A percentile compares a stretch with the other conserved stretches of the same genome.
Evolutionary conservation across 2,113 vertebrate species (phyloP).

Genomic region (human): DNA sequence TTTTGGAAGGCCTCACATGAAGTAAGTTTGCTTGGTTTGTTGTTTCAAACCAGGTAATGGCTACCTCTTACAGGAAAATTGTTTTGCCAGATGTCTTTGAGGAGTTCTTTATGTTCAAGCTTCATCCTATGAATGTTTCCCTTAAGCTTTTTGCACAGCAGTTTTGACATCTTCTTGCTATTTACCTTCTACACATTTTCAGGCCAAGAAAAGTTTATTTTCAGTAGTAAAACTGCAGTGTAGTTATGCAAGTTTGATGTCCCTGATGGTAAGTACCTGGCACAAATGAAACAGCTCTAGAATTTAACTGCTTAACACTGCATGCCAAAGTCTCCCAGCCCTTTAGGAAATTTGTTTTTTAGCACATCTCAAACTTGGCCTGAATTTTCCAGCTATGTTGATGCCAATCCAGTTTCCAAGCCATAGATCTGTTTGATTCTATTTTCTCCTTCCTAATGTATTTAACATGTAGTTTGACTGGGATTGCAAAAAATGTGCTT

Average conservation of each 20-base stretch:
- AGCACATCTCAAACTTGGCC: slow-evolving; percentile 53
- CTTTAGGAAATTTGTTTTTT: slow-evolving; percentile 55
- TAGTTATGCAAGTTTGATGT: slow-evolving; percentile 53
- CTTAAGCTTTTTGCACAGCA: not conserved
- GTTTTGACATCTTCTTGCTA: slow-evolving; percentile 32
- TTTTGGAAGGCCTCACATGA: not conserved
- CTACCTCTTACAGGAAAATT: not conserved
- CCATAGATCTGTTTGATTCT: slow-evolving; percentile 56
- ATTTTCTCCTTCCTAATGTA: slow-evolving; percentile 38
- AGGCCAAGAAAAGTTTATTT: slow-evolving; percentile 52
- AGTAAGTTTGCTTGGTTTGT: not conserved
- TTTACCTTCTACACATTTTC: slow-evolving; percentile 38
- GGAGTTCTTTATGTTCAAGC: not conserved
- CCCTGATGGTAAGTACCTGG: slow-evolving; percentile 54
- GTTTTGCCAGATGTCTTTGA: not conserved
- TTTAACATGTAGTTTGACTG: slow-evolving; percentile 27
- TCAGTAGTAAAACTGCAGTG: slow-evolving; percentile 49
- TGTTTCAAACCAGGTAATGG: slow-evolving; percentile 7
- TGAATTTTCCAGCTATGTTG: slow-evolving; percentile 46
- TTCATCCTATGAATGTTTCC: not conserved
- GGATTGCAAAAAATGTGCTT: not conserved
- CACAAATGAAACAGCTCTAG: slow-evolving; percentile 41
- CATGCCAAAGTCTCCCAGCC: slow-evolving; percentile 52
- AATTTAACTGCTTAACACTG: slow-evolving; percentile 8
- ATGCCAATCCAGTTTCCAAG: slow-evolving; percentile 59